Percentiles rank a stretch among this genome's conserved stretches.
These are phyloP conservation scores for Etheostoma perlongum DNA, from an alignment of 2,797 vertebrate species.

Conservation along the genomic window DNA sequence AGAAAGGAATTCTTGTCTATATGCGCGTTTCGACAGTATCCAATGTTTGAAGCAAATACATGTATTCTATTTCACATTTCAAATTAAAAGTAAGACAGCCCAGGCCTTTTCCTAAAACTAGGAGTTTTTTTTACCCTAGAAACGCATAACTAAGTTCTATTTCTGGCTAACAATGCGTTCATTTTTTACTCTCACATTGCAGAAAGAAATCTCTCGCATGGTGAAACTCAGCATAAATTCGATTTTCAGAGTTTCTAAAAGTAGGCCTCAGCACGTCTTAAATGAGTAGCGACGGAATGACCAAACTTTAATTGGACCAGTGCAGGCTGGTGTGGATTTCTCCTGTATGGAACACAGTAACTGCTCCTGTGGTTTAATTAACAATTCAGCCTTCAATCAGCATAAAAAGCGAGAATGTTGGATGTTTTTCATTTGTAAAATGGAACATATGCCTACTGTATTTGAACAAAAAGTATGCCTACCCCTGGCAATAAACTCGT, in stretches of 20 bases:
- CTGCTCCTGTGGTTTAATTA: background rate
- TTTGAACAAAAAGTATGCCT: background rate
- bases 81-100: conserved; percentile 24
- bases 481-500: conserved; percentile 8
- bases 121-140: background rate
- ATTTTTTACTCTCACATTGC: background rate
- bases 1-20: conserved; percentile 41
- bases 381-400: background rate
- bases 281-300: background rate
- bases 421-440: background rate
- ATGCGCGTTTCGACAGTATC: conserved; percentile 49
- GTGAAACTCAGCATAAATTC: background rate
- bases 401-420: background rate
- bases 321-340: background rate
- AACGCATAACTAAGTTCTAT: background rate
- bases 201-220: background rate
- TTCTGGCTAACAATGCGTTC: background rate
- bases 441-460: background rate
- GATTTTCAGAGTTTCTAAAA: background rate
- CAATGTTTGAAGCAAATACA: conserved; percentile 1
- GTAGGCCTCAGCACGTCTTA: background rate
- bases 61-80: conserved; percentile 32
- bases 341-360: background rate
- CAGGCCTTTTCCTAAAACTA: background rate
- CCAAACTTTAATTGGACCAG: background rate